Evolutionary conservation across 2,797 vertebrate species (phyloP), one percentile per base, ranked within the genome.

Genomic region (Denticeps clupeoides): DNA sequence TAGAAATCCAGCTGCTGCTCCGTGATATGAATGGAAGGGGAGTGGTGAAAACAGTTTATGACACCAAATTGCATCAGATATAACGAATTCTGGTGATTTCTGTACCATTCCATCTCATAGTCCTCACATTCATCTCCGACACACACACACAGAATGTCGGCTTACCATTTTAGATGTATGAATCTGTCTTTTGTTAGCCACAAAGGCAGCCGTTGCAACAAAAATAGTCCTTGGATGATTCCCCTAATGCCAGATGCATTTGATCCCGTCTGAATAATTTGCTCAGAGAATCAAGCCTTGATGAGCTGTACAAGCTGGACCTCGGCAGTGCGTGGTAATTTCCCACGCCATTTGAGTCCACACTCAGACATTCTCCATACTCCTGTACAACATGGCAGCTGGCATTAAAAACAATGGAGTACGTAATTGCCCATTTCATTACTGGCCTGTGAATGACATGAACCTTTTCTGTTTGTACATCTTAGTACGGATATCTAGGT

Each of bases 351-450:
- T 38, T 52, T 62, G 10, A 55, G 49, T 49, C 5, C 51, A 45
- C 21, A 13, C 37, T 24, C 5, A 51, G 29, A 35, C 43, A 53
- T 53, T 62, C 46, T 63, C 48, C 47, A 60, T 43, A 42, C 55
- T 50, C 37, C 45, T 57, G 56, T 59, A 51, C 19, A 57, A 60
- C 47, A 58, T 48, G 54, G 38, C 44, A 46, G 51, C 41, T 41
- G 35, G 49, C 47, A 60, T 51, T 50, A 51, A 49, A 58, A 58
- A 54, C 63, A 61, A 63, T 59, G 47, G 67, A 56, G 50, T 56
- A 60, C 53, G 58, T 63, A 70, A 70, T 63, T 67, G 57, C 40
- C 62, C 53, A 50, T 64, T 64, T 63, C 62, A 62, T 59, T 59
- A 58, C 49, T 41, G 49, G 51, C 37, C 54, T 43, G 35, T 15